Evolutionary conservation across 2,888 invertebrate genomes (phyloP).

Genomic region (Trilocha varians): DNA sequence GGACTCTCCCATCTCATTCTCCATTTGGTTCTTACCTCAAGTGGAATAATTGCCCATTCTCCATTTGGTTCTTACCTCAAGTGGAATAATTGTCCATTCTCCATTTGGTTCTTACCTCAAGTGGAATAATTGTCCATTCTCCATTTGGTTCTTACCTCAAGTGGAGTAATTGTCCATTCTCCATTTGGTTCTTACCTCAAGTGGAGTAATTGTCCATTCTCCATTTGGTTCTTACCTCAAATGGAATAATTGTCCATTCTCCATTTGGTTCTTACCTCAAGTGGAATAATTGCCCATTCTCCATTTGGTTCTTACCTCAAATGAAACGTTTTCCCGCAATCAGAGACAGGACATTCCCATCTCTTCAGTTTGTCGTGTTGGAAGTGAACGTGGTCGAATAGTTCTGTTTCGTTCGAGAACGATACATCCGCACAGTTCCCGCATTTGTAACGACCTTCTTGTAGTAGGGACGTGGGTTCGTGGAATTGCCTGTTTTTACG

Average conservation of each 20-base stretch:
- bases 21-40: too few relatives aligned
- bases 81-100: too few relatives aligned
- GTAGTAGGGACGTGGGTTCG: constrained; percentile 26
- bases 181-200: too few relatives aligned
- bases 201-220: not conserved
- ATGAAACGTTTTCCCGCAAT: constrained; percentile 58
- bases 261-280: not conserved
- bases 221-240: not conserved
- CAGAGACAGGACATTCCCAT: constrained; percentile 56
- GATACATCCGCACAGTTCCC: constrained; percentile 30
- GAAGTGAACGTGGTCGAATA: constrained; percentile 70
- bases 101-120: too few relatives aligned
- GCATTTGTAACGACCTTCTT: constrained; percentile 40
- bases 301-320: constrained; percentile 34
- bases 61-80: too few relatives aligned
- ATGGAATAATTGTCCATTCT: too few relatives aligned
- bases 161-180: too few relatives aligned
- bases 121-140: too few relatives aligned
- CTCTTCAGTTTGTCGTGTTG: constrained; percentile 51
- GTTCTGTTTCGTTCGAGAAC: constrained; percentile 49
- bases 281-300: not conserved
- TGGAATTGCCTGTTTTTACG: constrained; percentile 69
- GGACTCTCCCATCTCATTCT: too few relatives aligned
- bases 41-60: too few relatives aligned
- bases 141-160: too few relatives aligned